Evolutionary conservation across 2,888 invertebrate species (phyloP).

Genomic region (Epinotia ramella): DNA sequence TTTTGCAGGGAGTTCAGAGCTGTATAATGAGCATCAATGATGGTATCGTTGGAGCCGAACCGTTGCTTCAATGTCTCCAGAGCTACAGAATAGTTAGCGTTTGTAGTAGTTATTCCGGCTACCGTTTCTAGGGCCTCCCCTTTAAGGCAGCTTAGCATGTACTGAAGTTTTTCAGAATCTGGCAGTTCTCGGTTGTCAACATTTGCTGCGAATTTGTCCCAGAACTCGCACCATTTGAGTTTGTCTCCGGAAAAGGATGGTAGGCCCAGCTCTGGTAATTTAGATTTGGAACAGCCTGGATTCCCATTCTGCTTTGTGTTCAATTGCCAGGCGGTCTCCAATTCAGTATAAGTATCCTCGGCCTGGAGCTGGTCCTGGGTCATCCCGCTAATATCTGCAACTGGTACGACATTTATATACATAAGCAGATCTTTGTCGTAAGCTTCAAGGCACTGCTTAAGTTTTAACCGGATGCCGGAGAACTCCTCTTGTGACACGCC

Average conservation of each 20-base stretch:
- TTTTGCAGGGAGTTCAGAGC: not conserved
- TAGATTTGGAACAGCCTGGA: not conserved
- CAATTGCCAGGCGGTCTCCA: not conserved
- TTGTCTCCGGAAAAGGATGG: not conserved
- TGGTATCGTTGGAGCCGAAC: not conserved
- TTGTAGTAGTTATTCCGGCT: not conserved
- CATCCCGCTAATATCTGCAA: no score
- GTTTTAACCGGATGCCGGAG: no score
- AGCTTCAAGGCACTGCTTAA: no score
- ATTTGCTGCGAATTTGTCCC: not conserved
- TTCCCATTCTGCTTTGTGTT: not conserved
- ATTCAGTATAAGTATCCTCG: no score
- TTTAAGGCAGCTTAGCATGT: not conserved
- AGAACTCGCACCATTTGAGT: not conserved
- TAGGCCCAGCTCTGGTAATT: not conserved
- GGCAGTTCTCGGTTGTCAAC: not conserved
- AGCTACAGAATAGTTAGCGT: not conserved
- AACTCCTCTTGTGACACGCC: no score
- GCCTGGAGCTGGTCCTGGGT: no score
- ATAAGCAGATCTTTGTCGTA: no score
- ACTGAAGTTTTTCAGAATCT: not conserved
- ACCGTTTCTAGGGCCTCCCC: not conserved
- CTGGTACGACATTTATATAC: no score
- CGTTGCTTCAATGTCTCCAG: not conserved
- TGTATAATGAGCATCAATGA: not conserved